A percentile compares a stretch with the other conserved stretches of the same genome.
Conservation (phyloP, 2,113 vertebrate genomes). For the Gymnogyps californianus region DNA sequence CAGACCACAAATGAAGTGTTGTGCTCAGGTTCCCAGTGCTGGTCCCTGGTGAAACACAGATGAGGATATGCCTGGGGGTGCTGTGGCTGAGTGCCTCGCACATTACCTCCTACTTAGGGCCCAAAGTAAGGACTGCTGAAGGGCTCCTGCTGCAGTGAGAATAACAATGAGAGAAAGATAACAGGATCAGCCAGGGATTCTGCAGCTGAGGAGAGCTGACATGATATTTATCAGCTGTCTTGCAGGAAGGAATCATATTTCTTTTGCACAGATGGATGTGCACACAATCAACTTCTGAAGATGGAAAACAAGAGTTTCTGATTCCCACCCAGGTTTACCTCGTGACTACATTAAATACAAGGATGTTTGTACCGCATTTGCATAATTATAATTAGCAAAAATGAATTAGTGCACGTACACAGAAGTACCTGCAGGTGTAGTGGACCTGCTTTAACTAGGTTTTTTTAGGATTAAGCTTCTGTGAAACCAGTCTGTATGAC, state of each 20-base stretch:
- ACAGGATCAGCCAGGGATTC: conserved; percentile 27
- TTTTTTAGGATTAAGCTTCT: background rate
- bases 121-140: background rate
- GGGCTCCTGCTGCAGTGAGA: background rate
- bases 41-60: background rate
- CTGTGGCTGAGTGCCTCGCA: background rate
- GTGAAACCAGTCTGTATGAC: background rate
- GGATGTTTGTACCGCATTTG: background rate
- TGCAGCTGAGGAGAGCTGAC: background rate
- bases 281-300: background rate
- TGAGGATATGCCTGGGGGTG: background rate
- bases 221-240: conserved; percentile 32
- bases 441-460: background rate
- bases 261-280: background rate
- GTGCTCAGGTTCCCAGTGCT: conserved; percentile 34
- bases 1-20: conserved; percentile 47
- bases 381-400: background rate
- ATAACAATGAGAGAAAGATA: conserved; percentile 8
- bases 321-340: background rate
- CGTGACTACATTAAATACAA: background rate
- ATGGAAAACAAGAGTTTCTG: background rate
- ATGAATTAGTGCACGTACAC: background rate
- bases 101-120: background rate
- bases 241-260: background rate
- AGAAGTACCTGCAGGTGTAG: background rate